A percentile compares a stretch with the other conserved stretches of the same genome.
Conservation (phyloP, 1,140 invertebrate species). For the Drosophila kanapiae region DNA sequence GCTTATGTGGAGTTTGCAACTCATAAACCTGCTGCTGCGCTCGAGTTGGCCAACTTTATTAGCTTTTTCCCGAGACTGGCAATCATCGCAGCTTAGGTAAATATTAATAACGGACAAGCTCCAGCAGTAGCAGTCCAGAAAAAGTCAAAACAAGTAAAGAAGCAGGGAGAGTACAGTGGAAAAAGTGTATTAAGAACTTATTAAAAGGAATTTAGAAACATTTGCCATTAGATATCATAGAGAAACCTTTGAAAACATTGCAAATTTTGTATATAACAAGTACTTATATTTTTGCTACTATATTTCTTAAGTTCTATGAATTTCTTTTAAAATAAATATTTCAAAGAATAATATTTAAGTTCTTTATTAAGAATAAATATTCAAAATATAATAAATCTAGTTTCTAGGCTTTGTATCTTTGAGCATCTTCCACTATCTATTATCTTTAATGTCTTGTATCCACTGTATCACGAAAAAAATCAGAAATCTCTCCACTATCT, state of each 20-base stretch:
- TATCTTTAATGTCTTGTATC: not conserved
- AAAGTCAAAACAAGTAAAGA: slow-evolving; percentile 11
- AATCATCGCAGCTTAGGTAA: slow-evolving; percentile 68
- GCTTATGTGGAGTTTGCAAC: slow-evolving; percentile 23
- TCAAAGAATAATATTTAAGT: not conserved
- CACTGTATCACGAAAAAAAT: slow-evolving; percentile 18
- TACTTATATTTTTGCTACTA: too few species aligned
- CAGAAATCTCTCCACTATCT: slow-evolving; percentile 4
- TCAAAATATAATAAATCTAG: not conserved
- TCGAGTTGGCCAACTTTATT: slow-evolving; percentile 63
- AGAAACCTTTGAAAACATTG: too few species aligned
- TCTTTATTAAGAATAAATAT: not conserved
- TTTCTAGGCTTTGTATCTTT: not conserved
- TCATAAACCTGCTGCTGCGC: slow-evolving; percentile 24
- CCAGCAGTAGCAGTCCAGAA: not conserved
- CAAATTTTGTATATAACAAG: too few species aligned
- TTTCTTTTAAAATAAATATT: not conserved
- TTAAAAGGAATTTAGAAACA: too few species aligned
- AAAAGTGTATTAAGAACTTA: not conserved
- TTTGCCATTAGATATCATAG: too few species aligned
- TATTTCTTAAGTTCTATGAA: too few species aligned
- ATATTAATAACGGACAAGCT: slow-evolving; percentile 74
- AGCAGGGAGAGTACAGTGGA: slow-evolving; percentile 25
- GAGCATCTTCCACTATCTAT: not conserved
- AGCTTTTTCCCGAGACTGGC: slow-evolving; percentile 57